Evolutionary conservation across 2,113 vertebrate genomes (phyloP).

Genomic region (Chroicocephalus ridibundus): DNA sequence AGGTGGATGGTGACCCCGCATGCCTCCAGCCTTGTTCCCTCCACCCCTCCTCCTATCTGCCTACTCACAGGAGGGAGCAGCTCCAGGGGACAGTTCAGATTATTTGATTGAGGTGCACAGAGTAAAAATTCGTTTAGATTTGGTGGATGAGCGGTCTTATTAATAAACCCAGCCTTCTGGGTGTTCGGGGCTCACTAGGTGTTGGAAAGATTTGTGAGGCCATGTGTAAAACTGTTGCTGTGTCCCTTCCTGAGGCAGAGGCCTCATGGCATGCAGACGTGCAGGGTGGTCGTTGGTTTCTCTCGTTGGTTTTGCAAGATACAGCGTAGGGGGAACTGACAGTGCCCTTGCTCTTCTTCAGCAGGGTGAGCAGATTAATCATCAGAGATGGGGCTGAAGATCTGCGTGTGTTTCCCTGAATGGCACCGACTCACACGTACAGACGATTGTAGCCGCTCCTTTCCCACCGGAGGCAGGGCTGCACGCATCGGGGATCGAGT

Average conservation of each 20-base stretch:
- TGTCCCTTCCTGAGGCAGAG: neutral
- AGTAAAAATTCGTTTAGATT: neutral
- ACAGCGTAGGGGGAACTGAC: neutral
- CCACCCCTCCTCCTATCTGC: neutral
- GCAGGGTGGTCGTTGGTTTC: neutral
- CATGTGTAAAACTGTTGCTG: neutral
- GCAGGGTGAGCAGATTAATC: neutral
- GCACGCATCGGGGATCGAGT: fast-evolving
- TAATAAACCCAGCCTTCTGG: neutral
- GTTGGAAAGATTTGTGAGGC: neutral
- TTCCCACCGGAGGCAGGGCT: neutral
- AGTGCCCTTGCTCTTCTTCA: neutral
- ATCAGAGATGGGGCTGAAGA: neutral
- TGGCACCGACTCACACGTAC: fast-evolving
- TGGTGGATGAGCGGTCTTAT: neutral
- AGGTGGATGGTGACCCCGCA: fast-evolving
- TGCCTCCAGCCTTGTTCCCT: neutral
- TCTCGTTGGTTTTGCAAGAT: neutral
- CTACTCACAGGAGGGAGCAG: neutral
- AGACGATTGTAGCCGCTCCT: neutral
- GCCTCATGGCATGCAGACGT: neutral
- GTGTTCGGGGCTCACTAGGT: neutral
- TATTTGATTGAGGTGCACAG: neutral
- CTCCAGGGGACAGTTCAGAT: neutral
- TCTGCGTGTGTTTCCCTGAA: neutral